These are phyloP conservation scores for Drosophila azteca DNA, from an alignment of 1,140 invertebrate species.

Conservation along the genomic window DNA sequence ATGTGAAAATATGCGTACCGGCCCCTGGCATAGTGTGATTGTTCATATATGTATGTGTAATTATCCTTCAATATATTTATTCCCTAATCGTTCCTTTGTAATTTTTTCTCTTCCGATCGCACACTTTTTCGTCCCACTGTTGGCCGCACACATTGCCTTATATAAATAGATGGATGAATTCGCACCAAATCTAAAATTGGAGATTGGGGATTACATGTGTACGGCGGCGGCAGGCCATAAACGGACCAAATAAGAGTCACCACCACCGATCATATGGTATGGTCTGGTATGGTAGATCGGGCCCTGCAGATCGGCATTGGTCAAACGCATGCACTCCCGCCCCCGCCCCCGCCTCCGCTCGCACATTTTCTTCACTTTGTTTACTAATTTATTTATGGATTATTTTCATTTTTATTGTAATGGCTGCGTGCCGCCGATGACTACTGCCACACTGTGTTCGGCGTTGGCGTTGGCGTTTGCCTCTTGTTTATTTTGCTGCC, in stretches of 20 bases:
- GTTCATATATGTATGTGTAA: too few species aligned
- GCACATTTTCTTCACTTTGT: slow-evolving; percentile 40
- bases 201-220: slow-evolving; percentile 51
- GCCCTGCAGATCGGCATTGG: slow-evolving; percentile 31
- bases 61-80: too few species aligned
- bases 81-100: too few species aligned
- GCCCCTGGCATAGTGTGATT: too few species aligned
- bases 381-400: slow-evolving; percentile 76
- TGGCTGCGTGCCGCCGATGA: slow-evolving; percentile 34
- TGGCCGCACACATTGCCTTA: slow-evolving; percentile 12
- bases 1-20: too few species aligned
- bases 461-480: slow-evolving; percentile 44
- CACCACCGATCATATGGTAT: slow-evolving; percentile 13
- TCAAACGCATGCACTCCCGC: slow-evolving; percentile 7
- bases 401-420: slow-evolving; percentile 72
- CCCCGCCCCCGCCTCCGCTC: neutral
- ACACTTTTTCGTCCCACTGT: slow-evolving; percentile 41
- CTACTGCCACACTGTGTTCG: slow-evolving; percentile 49
- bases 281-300: neutral
- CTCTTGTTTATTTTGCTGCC: slow-evolving; percentile 35
- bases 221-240: slow-evolving; percentile 25
- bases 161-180: slow-evolving; percentile 37
- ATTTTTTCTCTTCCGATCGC: neutral
- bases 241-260: slow-evolving; percentile 29
- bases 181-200: slow-evolving; percentile 38